Evolutionary conservation across 2,113 vertebrate genomes (phyloP), one percentile per base, ranked within the genome.

Genomic region (Clinocottus analis): DNA sequence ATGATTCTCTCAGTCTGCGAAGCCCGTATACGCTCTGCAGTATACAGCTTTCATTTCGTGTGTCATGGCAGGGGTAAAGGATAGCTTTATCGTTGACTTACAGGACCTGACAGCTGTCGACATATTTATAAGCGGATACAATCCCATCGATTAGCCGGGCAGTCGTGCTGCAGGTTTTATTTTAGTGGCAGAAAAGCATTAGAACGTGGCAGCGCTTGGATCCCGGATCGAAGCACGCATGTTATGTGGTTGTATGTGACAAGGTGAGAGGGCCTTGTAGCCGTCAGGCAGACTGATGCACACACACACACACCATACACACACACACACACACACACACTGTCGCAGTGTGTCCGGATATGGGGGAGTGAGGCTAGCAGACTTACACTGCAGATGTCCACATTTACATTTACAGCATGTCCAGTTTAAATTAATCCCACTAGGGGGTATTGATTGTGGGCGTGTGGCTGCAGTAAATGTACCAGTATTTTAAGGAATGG

Each of bases 151-250:
- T 96, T 93, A 87, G 92, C 91, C 68, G 85, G 90, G 91, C 91
- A 90, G 92, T 85, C 56, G 78, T 90, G 94, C 91, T 92, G 93
- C 91, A 91, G 92, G 93, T 94, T 94, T 95, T 94, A 92, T 93
- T 92, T 90, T 94, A 95, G 94, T 84, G 95, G 93, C 94, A 95
- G 93, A 90, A 93, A 92, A 89, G 93, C 93, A 93, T 93, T 93
- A 94, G 91, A 81, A 85, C 73, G 68, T 77, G 89, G 85, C n/a
- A 10, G 27, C 14, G 66, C 79, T 60, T 12, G 61, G 72, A 27
- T 53, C 41, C 11, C 5, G 25, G 75, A 87, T 86, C 71, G 55
- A 76, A 74, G 29, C 13, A 7, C 49, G 68, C 60, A 55, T 53
- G 69, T 80, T 75, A 69, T 75, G 63, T 25, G 31, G 71, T 85